Evolutionary conservation across 2,113 vertebrate species (phyloP), one percentile per base, ranked within the genome.

Genomic region (Thunnus maccoyii): DNA sequence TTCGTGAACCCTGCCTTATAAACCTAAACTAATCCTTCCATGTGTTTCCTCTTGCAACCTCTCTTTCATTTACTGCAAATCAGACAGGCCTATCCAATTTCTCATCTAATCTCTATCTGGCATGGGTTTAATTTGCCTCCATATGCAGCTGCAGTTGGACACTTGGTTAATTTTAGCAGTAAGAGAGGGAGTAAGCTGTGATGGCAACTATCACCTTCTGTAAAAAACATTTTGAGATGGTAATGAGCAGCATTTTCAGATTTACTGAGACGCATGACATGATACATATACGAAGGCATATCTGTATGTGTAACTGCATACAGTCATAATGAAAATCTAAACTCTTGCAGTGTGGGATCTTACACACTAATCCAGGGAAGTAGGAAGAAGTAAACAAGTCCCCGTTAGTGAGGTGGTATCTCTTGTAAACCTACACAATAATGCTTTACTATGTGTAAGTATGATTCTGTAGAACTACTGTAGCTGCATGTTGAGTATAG

Each of bases 1-100:
- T 71, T 76, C 77, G 52, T 75, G 61, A 72, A 51, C 15, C 17
- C 56, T 72, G 65, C 22, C 57, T 61, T 48, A 44, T 58, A 78
- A 86, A 82, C 46, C 73, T 63, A 69, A 78, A 86, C 72, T 78
- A 90, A 88, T 90, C 87, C 79, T 58, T 69, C 47, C 56, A 75
- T 50, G 57, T 84, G 57, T 48, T 78, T 84, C 22, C 22, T 70
- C 55, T 78, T 52, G 58, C 76, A 52, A 48, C n/a, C 41, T 61
- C 68, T 63, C 54, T 61, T 71, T 64, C 22, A 73, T 60, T 77
- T 65, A 68, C 72, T 70, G 60, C 55, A 60, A 55, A 44, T 76
- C 55, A 44, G 75, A 67, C 61, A 73, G 60, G 16, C 62, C 66
- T 80, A 58, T 18, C 27, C 64, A 7, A 54, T 78, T 60, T 71